phyloP scores from a whole-genome alignment of 2,797 vertebrate species.

The Hyperoplus immaculatus region DNA sequence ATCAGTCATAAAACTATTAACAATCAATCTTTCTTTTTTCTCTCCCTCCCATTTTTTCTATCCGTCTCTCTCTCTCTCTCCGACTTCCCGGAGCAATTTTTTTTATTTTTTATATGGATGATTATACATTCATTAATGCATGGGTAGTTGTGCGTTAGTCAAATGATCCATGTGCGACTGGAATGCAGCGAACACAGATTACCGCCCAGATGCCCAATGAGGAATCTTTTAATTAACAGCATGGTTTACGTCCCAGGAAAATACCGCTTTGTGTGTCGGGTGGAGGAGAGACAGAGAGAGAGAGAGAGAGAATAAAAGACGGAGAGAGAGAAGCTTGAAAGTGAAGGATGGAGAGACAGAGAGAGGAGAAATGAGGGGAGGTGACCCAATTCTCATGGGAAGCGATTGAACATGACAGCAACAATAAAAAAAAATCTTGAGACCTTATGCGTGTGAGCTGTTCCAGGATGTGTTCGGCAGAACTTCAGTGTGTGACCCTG shows the following conservation, averaged over 20 bases:
- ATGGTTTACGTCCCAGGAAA: slow-evolving; percentile 69
- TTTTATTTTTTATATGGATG: slow-evolving; percentile 76
- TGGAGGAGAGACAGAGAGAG: neutral
- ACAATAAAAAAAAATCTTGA: slow-evolving; percentile 71
- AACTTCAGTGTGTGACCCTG: slow-evolving; percentile 59
- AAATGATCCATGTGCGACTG: slow-evolving; percentile 80
- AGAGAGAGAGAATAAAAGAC: slow-evolving; percentile 47
- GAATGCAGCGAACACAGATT: slow-evolving; percentile 71
- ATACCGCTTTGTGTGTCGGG: slow-evolving; percentile 62
- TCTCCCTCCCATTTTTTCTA: slow-evolving; percentile 24
- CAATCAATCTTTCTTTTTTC: slow-evolving; percentile 79
- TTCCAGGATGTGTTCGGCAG: slow-evolving; percentile 59
- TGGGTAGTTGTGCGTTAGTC: slow-evolving; percentile 83
- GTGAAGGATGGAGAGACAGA: slow-evolving; percentile 21
- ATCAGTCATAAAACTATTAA: slow-evolving; percentile 87
- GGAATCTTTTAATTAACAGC: slow-evolving; percentile 82
- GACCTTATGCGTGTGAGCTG: slow-evolving; percentile 51
- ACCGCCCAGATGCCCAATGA: slow-evolving; percentile 78
- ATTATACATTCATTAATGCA: slow-evolving; percentile 88
- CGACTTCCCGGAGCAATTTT: slow-evolving; percentile 58
- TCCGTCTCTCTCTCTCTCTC: slow-evolving; percentile 42
- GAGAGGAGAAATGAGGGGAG: slow-evolving; percentile 21
- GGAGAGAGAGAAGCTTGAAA: slow-evolving; percentile 26
- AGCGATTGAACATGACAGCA: slow-evolving; percentile 72
- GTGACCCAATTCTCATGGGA: slow-evolving; percentile 68